Evolutionary conservation across 1,140 invertebrate genomes (phyloP).

Genomic region (Holotrichia oblita): DNA sequence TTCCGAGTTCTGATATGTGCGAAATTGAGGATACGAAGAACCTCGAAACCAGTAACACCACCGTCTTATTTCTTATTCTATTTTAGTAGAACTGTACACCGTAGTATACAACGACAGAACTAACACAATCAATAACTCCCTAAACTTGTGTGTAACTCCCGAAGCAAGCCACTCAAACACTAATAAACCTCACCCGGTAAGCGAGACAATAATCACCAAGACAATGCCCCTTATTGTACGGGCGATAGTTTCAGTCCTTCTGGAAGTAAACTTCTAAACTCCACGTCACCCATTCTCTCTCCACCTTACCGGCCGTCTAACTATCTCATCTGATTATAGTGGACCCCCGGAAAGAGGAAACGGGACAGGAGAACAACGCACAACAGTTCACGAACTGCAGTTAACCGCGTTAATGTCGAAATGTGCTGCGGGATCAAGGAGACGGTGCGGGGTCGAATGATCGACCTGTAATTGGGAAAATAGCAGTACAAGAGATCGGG

Average conservation of each 20-base stretch:
- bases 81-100: no score
- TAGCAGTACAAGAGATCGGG: not conserved
- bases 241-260: not conserved
- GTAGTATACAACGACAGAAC: no score
- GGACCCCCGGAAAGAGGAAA: not conserved
- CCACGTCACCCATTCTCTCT: not conserved
- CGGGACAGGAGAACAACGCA: not conserved
- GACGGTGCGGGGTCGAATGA: not conserved
- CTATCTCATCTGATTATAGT: conserved; percentile 20
- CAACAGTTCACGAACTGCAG: not conserved
- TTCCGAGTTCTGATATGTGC: no score
- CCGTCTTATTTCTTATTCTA: no score
- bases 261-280: not conserved
- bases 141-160: not conserved
- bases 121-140: no score
- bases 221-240: not conserved
- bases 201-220: not conserved
- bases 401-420: not conserved
- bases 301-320: not conserved
- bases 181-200: not conserved
- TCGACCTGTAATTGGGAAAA: not conserved
- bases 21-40: no score
- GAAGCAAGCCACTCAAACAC: not conserved
- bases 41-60: no score
- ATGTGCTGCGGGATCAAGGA: not conserved